Evolutionary conservation across 2,797 vertebrate species (phyloP).

Genomic region (Picus viridis): DNA sequence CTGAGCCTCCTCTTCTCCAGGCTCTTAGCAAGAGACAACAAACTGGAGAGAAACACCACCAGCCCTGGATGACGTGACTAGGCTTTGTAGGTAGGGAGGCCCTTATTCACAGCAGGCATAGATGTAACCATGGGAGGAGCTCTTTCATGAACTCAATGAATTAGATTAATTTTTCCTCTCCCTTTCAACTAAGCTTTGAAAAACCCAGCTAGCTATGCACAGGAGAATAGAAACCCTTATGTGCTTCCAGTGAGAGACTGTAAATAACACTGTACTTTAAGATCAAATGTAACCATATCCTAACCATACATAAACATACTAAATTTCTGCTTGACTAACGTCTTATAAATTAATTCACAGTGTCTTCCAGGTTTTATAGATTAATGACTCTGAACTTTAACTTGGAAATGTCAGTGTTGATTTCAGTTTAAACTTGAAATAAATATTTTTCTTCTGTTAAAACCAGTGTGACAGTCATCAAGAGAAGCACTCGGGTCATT

Average conservation of each 20-base stretch:
- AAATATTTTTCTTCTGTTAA: neutral
- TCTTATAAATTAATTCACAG: neutral
- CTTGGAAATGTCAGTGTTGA: neutral
- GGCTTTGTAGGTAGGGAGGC: neutral
- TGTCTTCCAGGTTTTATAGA: neutral
- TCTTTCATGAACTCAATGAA: neutral
- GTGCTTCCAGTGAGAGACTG: neutral
- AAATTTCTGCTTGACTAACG: neutral
- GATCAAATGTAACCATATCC: neutral
- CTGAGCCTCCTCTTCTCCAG: too few relatives aligned
- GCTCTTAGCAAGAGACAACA: neutral
- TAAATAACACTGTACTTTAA: neutral
- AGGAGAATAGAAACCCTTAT: neutral
- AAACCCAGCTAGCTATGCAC: neutral
- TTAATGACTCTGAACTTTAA: neutral
- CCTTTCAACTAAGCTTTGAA: slow-evolving; percentile 4
- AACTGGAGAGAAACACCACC: neutral
- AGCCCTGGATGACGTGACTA: neutral
- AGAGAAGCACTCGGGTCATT: neutral
- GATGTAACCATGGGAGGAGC: neutral
- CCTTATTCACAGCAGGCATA: neutral
- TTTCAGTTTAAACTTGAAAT: neutral
- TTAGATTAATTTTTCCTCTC: neutral
- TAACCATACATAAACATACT: neutral
- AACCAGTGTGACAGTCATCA: neutral